phyloP scores from a whole-genome alignment of 2,113 vertebrate species.

The Fulica atra region DNA sequence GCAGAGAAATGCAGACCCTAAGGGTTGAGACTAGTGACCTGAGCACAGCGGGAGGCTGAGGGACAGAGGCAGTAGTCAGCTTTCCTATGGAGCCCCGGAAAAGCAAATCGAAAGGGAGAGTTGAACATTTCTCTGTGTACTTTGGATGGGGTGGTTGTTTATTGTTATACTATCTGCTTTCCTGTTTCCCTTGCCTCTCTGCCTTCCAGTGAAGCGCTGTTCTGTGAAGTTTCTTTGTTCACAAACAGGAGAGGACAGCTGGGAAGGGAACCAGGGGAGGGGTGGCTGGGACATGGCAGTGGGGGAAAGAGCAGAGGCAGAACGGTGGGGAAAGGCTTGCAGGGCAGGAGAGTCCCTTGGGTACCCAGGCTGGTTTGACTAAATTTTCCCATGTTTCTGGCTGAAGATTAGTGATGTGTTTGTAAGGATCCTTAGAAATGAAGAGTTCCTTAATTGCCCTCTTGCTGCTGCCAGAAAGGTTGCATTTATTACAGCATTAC shows the following conservation, averaged over 20 bases:
- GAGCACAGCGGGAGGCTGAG: background rate
- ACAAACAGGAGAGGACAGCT: background rate
- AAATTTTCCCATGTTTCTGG: background rate
- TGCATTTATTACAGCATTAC: background rate
- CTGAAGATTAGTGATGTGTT: background rate
- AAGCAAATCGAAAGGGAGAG: background rate
- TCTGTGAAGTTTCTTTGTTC: background rate
- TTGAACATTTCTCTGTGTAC: background rate
- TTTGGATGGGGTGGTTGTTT: background rate
- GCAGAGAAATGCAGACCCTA: background rate
- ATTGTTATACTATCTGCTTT: conserved; percentile 15
- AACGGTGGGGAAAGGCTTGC: background rate
- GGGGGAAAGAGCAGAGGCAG: background rate
- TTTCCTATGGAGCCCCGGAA: background rate
- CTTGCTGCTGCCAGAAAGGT: background rate
- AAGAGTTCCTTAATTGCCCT: background rate
- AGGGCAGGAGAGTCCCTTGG: background rate
- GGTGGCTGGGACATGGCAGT: background rate
- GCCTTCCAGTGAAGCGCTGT: background rate
- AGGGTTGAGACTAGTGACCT: background rate
- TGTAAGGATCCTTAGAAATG: background rate
- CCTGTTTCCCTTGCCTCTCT: background rate
- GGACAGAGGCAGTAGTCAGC: background rate
- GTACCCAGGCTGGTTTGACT: background rate
- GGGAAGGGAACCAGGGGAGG: background rate